phyloP scores from a whole-genome alignment of 2,113 vertebrate genomes.

The Tupaia chinensis region DNA sequence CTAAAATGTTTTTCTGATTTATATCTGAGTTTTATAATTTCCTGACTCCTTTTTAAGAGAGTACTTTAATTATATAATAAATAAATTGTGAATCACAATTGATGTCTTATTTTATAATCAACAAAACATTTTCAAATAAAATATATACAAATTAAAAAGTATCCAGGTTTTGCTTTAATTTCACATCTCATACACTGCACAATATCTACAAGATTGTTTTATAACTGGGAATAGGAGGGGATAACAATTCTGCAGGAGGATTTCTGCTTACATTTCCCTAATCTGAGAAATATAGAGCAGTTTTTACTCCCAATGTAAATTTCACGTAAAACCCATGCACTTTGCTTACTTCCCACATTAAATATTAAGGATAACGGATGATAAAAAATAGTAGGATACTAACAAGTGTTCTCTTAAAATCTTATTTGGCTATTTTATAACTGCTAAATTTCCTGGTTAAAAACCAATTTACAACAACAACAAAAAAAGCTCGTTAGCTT shows the following conservation, averaged over 20 bases:
- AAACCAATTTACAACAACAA: neutral
- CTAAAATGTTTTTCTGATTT: neutral
- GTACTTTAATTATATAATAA: neutral
- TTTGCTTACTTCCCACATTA: slow-evolving; percentile 66
- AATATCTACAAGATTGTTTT: slow-evolving; percentile 67
- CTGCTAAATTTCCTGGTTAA: slow-evolving; percentile 51
- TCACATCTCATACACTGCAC: slow-evolving; percentile 70
- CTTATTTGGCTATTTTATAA: neutral
- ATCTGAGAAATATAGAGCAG: neutral
- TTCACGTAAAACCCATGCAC: slow-evolving; percentile 70
- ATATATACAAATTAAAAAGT: slow-evolving; percentile 37
- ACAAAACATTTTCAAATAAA: slow-evolving; percentile 53
- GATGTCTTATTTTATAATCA: slow-evolving; percentile 47
- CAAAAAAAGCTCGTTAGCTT: neutral
- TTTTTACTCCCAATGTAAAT: slow-evolving; percentile 56
- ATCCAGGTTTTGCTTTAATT: slow-evolving; percentile 74
- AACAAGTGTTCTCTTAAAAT: slow-evolving; percentile 66
- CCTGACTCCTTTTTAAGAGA: neutral
- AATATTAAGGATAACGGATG: slow-evolving; percentile 62
- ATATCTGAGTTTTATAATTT: neutral
- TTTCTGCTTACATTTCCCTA: slow-evolving; percentile 60
- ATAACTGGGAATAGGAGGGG: neutral
- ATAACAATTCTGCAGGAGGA: slow-evolving; percentile 45
- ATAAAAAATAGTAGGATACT: slow-evolving; percentile 48
- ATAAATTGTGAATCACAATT: slow-evolving; percentile 16